Conservation (phyloP, 2,888 invertebrate species). For the Chrysina gloriosa region DNA sequence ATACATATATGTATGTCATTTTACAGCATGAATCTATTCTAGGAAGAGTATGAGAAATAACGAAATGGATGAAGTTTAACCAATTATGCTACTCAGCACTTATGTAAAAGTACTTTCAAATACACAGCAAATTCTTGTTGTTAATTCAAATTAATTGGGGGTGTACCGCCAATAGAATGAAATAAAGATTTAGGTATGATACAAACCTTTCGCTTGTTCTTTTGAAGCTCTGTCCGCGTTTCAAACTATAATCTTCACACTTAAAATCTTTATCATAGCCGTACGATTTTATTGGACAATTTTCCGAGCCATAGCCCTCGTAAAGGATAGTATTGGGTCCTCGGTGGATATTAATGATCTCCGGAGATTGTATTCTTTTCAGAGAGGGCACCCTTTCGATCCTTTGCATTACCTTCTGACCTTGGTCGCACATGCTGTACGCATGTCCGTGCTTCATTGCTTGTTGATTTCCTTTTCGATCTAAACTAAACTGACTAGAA, state of each 20-base stretch:
- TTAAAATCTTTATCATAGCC: conserved; percentile 58
- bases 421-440: conserved; percentile 66
- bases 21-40: too few species aligned
- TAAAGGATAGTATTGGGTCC: conserved; percentile 57
- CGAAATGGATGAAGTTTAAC: too few species aligned
- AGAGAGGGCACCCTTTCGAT: conserved; percentile 46
- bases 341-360: conserved; percentile 63
- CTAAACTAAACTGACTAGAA: conserved; percentile 65
- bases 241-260: conserved; percentile 61
- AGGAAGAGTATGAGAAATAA: too few species aligned
- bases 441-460: conserved; percentile 58
- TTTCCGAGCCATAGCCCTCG: conserved; percentile 57
- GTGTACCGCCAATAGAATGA: too few species aligned
- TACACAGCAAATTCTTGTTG: too few species aligned
- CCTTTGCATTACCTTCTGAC: conserved; percentile 65
- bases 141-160: too few species aligned
- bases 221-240: conserved; percentile 56
- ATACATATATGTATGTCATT: too few species aligned
- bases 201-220: conserved; percentile 54
- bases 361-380: conserved; percentile 60
- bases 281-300: conserved; percentile 56
- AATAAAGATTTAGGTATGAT: conserved; percentile 12
- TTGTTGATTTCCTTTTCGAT: conserved; percentile 57
- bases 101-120: too few species aligned
- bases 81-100: too few species aligned